A percentile compares a stretch with the other conserved stretches of the same genome.
These are phyloP conservation scores for Pseudachorutes palmiensis DNA, from an alignment of 1,140 invertebrate genomes.

Conservation along the genomic window DNA sequence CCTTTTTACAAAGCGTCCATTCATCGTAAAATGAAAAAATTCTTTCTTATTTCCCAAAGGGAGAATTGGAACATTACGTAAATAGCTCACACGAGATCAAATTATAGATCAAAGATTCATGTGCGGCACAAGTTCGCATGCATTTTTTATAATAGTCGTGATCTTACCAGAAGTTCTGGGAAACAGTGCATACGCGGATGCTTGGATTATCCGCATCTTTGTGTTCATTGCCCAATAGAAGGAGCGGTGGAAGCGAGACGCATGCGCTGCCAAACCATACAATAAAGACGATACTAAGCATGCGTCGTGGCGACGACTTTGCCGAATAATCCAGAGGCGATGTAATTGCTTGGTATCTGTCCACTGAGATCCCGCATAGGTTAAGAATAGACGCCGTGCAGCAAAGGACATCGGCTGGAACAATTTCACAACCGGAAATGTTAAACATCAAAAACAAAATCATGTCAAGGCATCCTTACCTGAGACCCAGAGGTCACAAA, in stretches of 20 bases:
- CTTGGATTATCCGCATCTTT: conserved; percentile 36
- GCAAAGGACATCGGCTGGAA: conserved; percentile 70
- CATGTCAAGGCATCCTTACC: too few relatives aligned
- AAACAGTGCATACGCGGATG: conserved; percentile 63
- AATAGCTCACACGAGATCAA: too few relatives aligned
- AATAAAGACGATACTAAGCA: conserved; percentile 70
- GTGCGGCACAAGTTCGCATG: too few relatives aligned
- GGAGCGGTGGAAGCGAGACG: conserved; percentile 75
- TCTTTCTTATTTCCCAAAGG: too few relatives aligned
- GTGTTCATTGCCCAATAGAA: conserved; percentile 81
- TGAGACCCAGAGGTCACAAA: conserved; percentile 38
- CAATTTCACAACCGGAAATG: neutral
- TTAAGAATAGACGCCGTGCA: conserved; percentile 82
- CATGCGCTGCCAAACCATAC: conserved; percentile 84
- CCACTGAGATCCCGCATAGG: conserved; percentile 86
- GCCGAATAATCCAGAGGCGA: conserved; percentile 82
- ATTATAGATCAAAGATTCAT: too few relatives aligned
- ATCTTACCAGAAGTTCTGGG: conserved; percentile 65
- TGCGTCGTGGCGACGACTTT: conserved; percentile 71
- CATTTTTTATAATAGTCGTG: too few relatives aligned
- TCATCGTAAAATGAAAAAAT: too few relatives aligned
- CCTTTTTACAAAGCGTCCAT: too few relatives aligned
- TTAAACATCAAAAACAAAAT: neutral
- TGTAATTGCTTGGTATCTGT: conserved; percentile 83
- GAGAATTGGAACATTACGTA: too few relatives aligned